phyloP scores from a whole-genome alignment of 2,113 vertebrate genomes.

The human region DNA sequence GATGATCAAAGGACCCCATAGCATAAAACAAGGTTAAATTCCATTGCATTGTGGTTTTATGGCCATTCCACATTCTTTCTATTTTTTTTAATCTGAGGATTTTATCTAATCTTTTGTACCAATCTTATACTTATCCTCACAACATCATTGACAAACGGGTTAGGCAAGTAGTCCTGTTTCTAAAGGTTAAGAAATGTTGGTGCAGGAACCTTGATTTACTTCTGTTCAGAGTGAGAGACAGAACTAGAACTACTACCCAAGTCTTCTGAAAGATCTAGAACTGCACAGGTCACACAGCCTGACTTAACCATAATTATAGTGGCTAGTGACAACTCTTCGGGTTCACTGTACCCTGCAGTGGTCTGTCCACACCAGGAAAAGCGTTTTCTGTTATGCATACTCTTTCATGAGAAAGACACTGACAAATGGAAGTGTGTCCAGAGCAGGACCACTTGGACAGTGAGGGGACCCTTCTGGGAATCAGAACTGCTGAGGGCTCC shows the following conservation, averaged over 20 bases:
- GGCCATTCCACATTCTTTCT: neutral
- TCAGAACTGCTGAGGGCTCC: neutral
- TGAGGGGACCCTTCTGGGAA: neutral
- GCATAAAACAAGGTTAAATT: neutral
- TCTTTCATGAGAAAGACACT: neutral
- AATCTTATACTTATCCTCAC: constrained; percentile 40
- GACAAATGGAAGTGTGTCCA: neutral
- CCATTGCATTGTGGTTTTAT: neutral
- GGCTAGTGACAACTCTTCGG: neutral
- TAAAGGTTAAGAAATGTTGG: constrained; percentile 41
- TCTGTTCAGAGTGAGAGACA: neutral
- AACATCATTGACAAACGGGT: constrained; percentile 32
- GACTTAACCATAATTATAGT: neutral
- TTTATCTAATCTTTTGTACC: constrained; percentile 46
- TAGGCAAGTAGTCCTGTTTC: neutral
- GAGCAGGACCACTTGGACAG: neutral
- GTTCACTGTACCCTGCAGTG: neutral
- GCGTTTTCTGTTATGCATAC: neutral
- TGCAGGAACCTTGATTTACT: neutral
- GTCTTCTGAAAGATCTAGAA: neutral
- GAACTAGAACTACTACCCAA: neutral
- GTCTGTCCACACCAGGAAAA: neutral
- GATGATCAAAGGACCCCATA: neutral
- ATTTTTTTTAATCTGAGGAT: constrained; percentile 39
- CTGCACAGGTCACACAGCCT: neutral